Evolutionary conservation across 2,113 vertebrate species (phyloP), one percentile per base, ranked within the genome.

Genomic region (Zosterops pallidus): DNA sequence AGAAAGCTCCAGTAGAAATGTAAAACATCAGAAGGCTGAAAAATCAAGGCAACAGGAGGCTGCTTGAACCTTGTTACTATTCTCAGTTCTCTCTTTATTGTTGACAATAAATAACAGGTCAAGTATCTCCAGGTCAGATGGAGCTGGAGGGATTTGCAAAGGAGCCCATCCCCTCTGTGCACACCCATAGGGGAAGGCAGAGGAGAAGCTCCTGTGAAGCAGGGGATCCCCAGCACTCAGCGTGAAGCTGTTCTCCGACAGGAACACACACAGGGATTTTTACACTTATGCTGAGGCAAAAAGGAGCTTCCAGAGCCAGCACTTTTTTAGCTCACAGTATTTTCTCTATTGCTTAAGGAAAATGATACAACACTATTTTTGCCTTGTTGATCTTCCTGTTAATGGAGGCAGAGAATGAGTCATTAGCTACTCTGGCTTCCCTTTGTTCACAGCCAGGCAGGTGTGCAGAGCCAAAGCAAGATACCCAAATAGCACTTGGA

Each of bases 351-450:
- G 44, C 68, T 74, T 52, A 35, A 64, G 20, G 37, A 85, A 83
- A 93, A 78, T 33, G 37, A 55, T n/a, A 49, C 14, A 25, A 63
- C 33, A 42, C 72, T 41, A 60, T 80, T 89, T 92, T 81, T 92
- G 86, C 52, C 64, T 83, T 47, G 42, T 39, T 92, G 83, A 52
- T 83, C 71, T 86, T 68, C 47, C 56, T 55, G 42, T 50, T 68
- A 83, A 76, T 47, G 29, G 29, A 72, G n/a, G 44, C 52, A 89
- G 69, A 53, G 41, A 62, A 62, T 49, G 78, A 85, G 44, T 71
- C 80, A 52, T 56, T 35, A 78, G 56, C 47, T 86, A 20, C 52
- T 78, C 28, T 9, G 76, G 53, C 20, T 71, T 74, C 52, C 52
- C 23, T 86, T 74, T 84, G 65, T 39, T 74, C 86, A 41, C 16